Conservation (phyloP, 1,140 invertebrate genomes). For the Condylostylus longicornis region DNA sequence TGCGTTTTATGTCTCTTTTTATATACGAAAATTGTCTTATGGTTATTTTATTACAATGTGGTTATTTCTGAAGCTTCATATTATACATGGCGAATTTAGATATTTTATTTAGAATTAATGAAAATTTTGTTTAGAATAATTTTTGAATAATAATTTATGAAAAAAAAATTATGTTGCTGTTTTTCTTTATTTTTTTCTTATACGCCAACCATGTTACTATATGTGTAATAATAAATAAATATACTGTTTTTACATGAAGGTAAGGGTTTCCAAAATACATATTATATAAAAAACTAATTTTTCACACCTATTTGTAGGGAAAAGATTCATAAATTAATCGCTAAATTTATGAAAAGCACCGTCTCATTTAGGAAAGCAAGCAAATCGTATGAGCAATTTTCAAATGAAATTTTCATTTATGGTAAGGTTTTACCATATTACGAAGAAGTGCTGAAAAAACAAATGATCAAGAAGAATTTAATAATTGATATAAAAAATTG, state of each 20-base stretch:
- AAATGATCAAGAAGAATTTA: conserved; percentile 7
- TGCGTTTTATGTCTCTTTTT: too few relatives aligned
- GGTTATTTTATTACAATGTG: too few relatives aligned
- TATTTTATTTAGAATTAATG: too few relatives aligned
- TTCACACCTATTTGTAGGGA: background rate
- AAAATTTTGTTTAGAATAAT: too few relatives aligned
- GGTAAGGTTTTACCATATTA: conserved; percentile 20
- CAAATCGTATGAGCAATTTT: conserved; percentile 23
- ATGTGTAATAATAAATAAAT: background rate
- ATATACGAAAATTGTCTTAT: too few relatives aligned
- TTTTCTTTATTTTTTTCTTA: background rate
- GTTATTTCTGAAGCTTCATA: too few relatives aligned
- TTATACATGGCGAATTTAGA: too few relatives aligned
- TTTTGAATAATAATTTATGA: too few relatives aligned
- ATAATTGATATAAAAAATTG: conserved; percentile 8
- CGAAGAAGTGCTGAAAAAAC: conserved; percentile 15
- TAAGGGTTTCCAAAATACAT: background rate
- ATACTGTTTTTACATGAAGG: background rate
- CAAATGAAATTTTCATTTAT: conserved; percentile 24
- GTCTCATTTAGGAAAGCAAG: conserved; percentile 17
- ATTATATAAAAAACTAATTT: background rate
- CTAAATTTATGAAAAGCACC: conserved; percentile 28
- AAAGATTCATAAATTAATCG: conserved; percentile 13
- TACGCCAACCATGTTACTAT: background rate
- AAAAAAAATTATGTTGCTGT: background rate